phyloP scores from a whole-genome alignment of 2,113 vertebrate genomes.

The Strigops habroptila region DNA sequence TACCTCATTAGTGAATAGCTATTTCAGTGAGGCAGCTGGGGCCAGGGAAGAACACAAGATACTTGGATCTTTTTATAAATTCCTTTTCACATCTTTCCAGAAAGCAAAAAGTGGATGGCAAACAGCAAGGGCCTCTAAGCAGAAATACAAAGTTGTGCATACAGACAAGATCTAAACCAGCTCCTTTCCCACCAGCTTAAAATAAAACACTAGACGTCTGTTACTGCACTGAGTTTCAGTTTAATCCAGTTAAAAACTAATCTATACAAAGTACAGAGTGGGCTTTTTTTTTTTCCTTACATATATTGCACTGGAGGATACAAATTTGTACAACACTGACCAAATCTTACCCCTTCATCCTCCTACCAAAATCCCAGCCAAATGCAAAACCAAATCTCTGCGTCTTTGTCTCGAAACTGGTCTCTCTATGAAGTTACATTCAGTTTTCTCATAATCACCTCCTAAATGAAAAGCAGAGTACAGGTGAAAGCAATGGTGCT shows the following conservation, averaged over 20 bases:
- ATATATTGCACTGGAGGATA: conserved; percentile 54
- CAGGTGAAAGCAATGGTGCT: neutral
- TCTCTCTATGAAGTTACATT: neutral
- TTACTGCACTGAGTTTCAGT: conserved; percentile 44
- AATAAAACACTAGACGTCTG: neutral
- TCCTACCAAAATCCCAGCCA: conserved; percentile 25
- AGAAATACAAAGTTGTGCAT: neutral
- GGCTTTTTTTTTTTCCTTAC: neutral
- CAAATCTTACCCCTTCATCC: neutral
- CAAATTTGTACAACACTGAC: conserved; percentile 34
- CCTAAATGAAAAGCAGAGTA: conserved; percentile 9
- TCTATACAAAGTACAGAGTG: conserved; percentile 44
- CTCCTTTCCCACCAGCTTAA: neutral
- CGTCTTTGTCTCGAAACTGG: conserved; percentile 11
- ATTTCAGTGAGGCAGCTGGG: neutral
- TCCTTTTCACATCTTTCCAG: neutral
- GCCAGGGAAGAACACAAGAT: neutral
- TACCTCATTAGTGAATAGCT: neutral
- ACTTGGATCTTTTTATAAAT: neutral
- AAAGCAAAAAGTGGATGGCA: neutral
- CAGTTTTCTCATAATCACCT: neutral
- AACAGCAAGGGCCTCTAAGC: neutral
- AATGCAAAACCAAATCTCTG: neutral
- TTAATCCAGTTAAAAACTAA: conserved; percentile 70
- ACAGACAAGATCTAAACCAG: neutral